Base-by-base conservation (phyloP, 2,113 vertebrate species). In the Patagioenas fasciata region DNA sequence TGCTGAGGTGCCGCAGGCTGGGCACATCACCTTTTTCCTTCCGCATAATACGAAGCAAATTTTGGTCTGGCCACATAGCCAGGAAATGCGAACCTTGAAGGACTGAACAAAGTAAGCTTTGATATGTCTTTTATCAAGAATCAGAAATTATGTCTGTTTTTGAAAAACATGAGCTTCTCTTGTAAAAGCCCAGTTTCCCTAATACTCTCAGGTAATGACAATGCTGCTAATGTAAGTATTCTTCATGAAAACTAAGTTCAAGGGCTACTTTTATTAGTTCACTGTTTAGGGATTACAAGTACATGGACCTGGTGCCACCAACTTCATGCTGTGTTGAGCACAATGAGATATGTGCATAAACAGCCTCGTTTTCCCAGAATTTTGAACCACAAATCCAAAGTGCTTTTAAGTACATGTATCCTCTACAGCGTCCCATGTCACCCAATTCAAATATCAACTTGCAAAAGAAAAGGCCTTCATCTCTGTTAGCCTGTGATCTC, bases 331-430 rank as follows among this genome's bases (percentile, higher is more conserved):
- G 2, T 2, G 2, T 3, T 12, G 11, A 73, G 26, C 13, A 34
- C 44, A 44, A 2, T 3, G 11, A 51, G 9, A 40, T 53, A 12
- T 3, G 42, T 17, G 7, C 7, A 62, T 14, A 5, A 48, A 24
- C 7, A 70, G 17, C 19, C 21, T 9, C 2, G 8, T 47, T 34
- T n/a, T 21, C 8, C 66, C 20, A 16, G 58, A 67, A 5, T 2
- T 31, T 28, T 24, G 50, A 61, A 31, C 19, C 36, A 7, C 26
- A 16, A 61, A 42, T 31, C 34, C 25, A 5, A 32, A 36, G 26
- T 28, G 29, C 13, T 73, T 42, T 80, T 13, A 60, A 25, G 4
- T 5, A 54, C 9, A 10, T 0, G 0, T 11, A 19, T 44, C 25
- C 23, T 47, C 36, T 61, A 10, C 26, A 8, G 14, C 9, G 16